Conservation (phyloP, 2,888 invertebrate species). For the Microplitis deprimator region DNA sequence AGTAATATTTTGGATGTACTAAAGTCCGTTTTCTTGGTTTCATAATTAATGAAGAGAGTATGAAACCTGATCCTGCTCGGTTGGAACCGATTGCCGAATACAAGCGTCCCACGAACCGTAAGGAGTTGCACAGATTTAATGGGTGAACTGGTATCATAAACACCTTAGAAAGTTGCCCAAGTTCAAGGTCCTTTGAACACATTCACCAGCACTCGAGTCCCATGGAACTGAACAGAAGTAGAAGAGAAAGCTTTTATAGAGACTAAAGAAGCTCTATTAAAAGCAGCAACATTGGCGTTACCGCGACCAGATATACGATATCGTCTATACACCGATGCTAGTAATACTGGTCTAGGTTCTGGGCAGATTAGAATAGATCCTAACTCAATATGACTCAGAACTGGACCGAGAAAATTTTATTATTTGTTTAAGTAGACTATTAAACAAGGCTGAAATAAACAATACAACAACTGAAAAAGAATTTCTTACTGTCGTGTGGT, state of each 20-base stretch:
- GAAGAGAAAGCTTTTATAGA: not conserved
- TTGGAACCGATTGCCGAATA: conserved; percentile 22
- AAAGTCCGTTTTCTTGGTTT: conserved; percentile 9
- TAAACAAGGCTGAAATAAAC: not conserved
- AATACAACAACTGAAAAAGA: not conserved
- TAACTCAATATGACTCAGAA: not conserved
- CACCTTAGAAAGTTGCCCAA: not conserved
- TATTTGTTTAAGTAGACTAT: not conserved
- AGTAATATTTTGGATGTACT: not conserved
- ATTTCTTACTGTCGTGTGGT: too few relatives aligned
- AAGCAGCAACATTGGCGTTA: not conserved
- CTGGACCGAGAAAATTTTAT: not conserved
- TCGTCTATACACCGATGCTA: conserved; percentile 6
- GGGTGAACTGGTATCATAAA: conserved; percentile 33
- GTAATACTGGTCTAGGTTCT: not conserved
- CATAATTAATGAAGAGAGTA: conserved; percentile 17
- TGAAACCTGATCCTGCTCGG: conserved; percentile 14
- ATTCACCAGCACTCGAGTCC: not conserved
- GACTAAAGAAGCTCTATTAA: not conserved
- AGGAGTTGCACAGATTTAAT: conserved; percentile 21
- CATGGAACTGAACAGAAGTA: not conserved
- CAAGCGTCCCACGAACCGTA: conserved; percentile 12
- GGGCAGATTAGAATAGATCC: too few relatives aligned
- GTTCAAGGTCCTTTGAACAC: not conserved
- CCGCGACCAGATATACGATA: not conserved